A percentile compares a stretch with the other conserved stretches of the same genome.
Conservation (phyloP, 2,797 vertebrate species). For the Hyperoplus lanceolatus region DNA sequence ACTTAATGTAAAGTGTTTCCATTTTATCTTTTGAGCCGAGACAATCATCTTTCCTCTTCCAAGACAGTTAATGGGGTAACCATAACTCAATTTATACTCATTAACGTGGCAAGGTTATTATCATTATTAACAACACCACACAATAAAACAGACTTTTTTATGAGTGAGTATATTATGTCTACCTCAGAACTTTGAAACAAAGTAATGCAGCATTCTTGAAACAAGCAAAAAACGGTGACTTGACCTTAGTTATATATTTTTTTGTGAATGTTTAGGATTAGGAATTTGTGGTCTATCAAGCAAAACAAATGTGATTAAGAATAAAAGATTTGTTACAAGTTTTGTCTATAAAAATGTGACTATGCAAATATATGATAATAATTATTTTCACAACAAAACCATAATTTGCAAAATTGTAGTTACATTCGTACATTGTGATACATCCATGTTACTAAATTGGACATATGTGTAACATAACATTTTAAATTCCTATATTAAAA, state of each 20-base stretch:
- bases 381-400: neutral
- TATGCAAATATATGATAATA: slow-evolving; percentile 22
- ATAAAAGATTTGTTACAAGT: neutral
- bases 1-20: neutral
- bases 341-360: neutral
- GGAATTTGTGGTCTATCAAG: neutral
- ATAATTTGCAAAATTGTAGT: neutral
- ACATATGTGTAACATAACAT: neutral
- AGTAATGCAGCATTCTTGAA: slow-evolving; percentile 7
- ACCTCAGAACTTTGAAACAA: slow-evolving; percentile 23
- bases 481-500: neutral
- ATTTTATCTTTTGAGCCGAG: neutral
- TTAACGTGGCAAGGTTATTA: neutral
- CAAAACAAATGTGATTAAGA: neutral
- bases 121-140: neutral
- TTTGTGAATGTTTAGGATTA: slow-evolving; percentile 13
- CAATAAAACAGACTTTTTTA: slow-evolving; percentile 20
- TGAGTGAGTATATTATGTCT: slow-evolving; percentile 1
- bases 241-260: slow-evolving; percentile 30
- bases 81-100: neutral
- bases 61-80: neutral
- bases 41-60: neutral
- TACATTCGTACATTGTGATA: neutral
- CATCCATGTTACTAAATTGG: neutral
- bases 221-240: slow-evolving; percentile 30